A percentile compares a stretch with the other conserved stretches of the same genome.
These are phyloP conservation scores for Falcunculus frontatus DNA, from an alignment of 2,113 vertebrate genomes.

Conservation along the genomic window DNA sequence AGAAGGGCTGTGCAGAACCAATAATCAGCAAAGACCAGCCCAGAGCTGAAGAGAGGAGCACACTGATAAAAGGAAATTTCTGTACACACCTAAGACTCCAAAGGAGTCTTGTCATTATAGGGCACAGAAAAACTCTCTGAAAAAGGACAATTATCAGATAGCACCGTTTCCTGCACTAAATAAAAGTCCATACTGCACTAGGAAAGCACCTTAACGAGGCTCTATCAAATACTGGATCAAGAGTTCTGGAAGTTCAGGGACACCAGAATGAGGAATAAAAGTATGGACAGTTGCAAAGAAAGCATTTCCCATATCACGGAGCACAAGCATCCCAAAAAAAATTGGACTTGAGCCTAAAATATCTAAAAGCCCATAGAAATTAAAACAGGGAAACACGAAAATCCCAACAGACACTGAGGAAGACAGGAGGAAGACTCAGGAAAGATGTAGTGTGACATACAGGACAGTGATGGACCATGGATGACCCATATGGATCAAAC, in stretches of 20 bases:
- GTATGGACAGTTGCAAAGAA: not conserved
- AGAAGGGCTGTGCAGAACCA: not conserved
- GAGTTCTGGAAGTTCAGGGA: not conserved
- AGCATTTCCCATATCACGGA: rapidly evolving
- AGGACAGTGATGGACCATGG: not conserved
- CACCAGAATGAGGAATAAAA: not conserved
- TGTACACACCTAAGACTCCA: not conserved
- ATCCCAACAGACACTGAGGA: not conserved
- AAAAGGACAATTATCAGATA: not conserved
- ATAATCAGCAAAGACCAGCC: not conserved
- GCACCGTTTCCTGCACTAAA: not conserved
- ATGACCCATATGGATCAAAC: not conserved
- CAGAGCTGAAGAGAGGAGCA: not conserved
- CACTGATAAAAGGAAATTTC: not conserved
- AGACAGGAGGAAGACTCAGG: not conserved
- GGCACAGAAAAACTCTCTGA: not conserved
- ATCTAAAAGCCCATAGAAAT: not conserved
- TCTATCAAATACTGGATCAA: not conserved
- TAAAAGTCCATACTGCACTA: not conserved
- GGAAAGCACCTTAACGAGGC: not conserved
- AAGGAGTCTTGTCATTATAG: not conserved
- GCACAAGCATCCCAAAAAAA: not conserved
- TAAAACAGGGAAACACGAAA: not conserved
- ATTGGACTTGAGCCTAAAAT: not conserved
- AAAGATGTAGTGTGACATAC: not conserved